Evolutionary conservation across 2,113 vertebrate species (phyloP).

Genomic region (Hypocryptadius cinnamomeus): DNA sequence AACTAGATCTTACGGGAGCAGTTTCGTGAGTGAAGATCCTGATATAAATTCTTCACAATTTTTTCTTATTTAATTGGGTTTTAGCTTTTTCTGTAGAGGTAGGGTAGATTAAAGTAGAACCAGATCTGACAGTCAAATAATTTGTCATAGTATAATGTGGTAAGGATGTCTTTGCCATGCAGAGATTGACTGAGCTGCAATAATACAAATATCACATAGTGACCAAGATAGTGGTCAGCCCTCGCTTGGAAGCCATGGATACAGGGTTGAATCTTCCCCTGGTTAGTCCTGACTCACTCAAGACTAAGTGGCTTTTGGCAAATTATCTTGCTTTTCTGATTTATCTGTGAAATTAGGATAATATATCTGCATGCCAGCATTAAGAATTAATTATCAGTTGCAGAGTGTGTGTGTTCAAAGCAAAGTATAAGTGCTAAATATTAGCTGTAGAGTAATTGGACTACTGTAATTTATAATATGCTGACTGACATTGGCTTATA

Average conservation of each 20-base stretch:
- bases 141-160: neutral
- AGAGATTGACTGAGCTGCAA: neutral
- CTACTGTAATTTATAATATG: conserved; percentile 10
- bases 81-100: neutral
- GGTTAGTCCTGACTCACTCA: neutral
- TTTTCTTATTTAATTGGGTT: neutral
- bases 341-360: conserved; percentile 8
- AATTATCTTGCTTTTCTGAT: neutral
- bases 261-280: neutral
- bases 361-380: neutral
- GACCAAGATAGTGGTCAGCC: neutral
- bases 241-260: neutral
- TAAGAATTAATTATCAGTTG: conserved; percentile 24
- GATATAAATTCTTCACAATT: neutral
- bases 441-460: conserved; percentile 8
- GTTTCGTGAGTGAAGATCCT: neutral
- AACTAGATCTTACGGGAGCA: neutral
- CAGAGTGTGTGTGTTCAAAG: conserved; percentile 6
- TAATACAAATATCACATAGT: neutral
- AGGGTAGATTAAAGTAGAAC: neutral
- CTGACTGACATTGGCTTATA: neutral
- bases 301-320: neutral
- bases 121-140: neutral
- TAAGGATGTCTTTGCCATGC: neutral
- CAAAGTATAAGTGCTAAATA: neutral